phyloP scores from a whole-genome alignment of 2,797 vertebrate species.

The Clamator glandarius region DNA sequence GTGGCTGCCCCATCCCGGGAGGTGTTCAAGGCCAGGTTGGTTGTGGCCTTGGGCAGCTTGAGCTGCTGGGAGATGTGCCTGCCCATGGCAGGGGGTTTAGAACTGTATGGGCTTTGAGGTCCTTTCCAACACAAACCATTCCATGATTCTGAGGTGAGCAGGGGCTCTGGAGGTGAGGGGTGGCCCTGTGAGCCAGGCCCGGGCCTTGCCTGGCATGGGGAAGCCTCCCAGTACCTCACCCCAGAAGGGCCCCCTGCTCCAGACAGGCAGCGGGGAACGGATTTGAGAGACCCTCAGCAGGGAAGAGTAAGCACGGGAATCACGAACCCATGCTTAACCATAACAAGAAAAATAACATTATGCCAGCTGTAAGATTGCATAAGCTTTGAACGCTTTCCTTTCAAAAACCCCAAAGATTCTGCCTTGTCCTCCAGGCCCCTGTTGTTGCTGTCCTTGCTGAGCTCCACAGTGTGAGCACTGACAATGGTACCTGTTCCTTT shows the following conservation, averaged over 20 bases:
- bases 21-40: too few species aligned
- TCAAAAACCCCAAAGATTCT: not conserved
- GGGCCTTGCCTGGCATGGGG: not conserved
- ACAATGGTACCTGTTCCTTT: accelerated
- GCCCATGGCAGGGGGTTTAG: too few species aligned
- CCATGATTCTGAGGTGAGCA: not conserved
- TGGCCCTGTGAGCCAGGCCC: accelerated
- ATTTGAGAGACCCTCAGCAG: not conserved
- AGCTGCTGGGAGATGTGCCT: too few species aligned
- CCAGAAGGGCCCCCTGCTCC: not conserved
- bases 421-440: not conserved
- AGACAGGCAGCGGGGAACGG: too few species aligned
- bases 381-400: not conserved
- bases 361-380: not conserved
- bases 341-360: not conserved
- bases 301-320: not conserved
- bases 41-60: too few species aligned
- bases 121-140: too few species aligned
- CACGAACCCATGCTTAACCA: not conserved
- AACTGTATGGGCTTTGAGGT: too few species aligned
- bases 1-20: too few species aligned
- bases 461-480: accelerated
- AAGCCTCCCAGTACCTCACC: accelerated
- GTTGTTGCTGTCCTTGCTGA: not conserved
- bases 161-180: not conserved